These are phyloP conservation scores for Gopherus flavomarginatus DNA, from an alignment of 2,113 vertebrate species.

Conservation along the genomic window DNA sequence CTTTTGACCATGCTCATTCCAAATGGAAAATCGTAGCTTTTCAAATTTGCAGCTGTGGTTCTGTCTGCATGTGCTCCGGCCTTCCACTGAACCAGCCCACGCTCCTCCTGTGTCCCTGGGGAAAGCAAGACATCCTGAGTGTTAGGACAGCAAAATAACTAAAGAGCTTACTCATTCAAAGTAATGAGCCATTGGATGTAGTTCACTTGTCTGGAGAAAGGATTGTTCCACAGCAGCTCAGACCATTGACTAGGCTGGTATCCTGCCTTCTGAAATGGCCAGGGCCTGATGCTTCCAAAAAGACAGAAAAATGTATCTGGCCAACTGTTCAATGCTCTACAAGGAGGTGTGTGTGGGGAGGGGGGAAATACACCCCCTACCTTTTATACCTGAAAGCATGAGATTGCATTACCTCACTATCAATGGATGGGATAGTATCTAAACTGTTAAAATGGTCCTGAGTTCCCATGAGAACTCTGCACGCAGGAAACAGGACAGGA, in stretches of 20 bases:
- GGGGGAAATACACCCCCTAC: background rate
- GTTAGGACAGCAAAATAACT: background rate
- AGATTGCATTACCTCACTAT: background rate
- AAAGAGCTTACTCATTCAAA: background rate
- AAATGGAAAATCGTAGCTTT: slow-evolving; percentile 90
- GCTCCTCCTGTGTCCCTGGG: slow-evolving; percentile 87
- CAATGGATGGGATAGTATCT: background rate
- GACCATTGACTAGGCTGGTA: background rate
- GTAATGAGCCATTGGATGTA: too few relatives aligned
- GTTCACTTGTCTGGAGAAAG: background rate
- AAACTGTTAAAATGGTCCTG: background rate
- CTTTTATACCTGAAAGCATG: background rate
- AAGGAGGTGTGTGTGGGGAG: too few relatives aligned
- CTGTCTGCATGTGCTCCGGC: slow-evolving; percentile 79
- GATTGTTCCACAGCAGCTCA: background rate
- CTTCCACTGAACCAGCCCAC: slow-evolving; percentile 90
- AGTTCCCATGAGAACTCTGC: background rate
- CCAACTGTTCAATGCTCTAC: background rate
- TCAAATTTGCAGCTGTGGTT: slow-evolving; percentile 59
- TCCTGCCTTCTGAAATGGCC: background rate
- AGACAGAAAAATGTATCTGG: background rate
- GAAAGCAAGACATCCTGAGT: background rate
- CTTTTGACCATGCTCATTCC: slow-evolving; percentile 86
- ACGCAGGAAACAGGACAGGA: background rate
- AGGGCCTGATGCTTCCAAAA: background rate